Evolutionary conservation across 1,140 invertebrate species (phyloP).

Genomic region (Drosophila saltans): DNA sequence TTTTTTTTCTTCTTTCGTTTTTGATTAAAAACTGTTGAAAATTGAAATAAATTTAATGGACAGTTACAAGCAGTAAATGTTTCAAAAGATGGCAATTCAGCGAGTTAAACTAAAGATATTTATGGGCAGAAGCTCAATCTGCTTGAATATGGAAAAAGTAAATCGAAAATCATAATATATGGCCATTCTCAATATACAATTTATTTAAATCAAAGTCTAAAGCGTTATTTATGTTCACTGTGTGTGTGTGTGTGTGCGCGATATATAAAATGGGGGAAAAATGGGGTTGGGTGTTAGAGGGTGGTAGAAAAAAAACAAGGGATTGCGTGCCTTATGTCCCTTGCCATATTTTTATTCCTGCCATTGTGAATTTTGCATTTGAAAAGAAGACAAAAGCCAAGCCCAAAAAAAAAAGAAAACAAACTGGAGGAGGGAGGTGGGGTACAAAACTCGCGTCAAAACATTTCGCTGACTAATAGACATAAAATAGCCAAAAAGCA

Average conservation of each 20-base stretch:
- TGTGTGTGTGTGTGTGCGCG: slow-evolving; percentile 18
- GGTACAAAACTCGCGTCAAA: slow-evolving; percentile 61
- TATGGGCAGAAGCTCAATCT: slow-evolving; percentile 57
- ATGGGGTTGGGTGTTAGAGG: slow-evolving; percentile 18
- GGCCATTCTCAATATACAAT: slow-evolving; percentile 77
- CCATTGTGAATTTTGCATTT: slow-evolving; percentile 71
- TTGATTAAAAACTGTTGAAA: not conserved
- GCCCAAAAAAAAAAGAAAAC: slow-evolving; percentile 63
- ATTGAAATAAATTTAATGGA: slow-evolving; percentile 17
- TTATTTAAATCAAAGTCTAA: slow-evolving; percentile 82
- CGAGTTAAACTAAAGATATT: slow-evolving; percentile 35
- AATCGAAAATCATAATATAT: slow-evolving; percentile 79
- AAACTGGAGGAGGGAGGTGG: not conserved
- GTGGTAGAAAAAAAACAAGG: slow-evolving; percentile 3
- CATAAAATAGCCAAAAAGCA: slow-evolving; percentile 38
- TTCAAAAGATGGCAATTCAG: not conserved
- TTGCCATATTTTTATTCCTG: slow-evolving; percentile 49
- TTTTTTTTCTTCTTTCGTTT: not conserved
- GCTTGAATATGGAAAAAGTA: slow-evolving; percentile 35
- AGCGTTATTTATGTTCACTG: slow-evolving; percentile 76
- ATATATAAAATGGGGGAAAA: not conserved
- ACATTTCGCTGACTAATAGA: slow-evolving; percentile 73
- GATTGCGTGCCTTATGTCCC: slow-evolving; percentile 41
- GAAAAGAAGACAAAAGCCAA: slow-evolving; percentile 77
- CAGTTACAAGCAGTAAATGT: slow-evolving; percentile 4